Evolutionary conservation across 2,113 vertebrate genomes (phyloP), one percentile per base, ranked within the genome.

Genomic region (Sylvia atricapilla): DNA sequence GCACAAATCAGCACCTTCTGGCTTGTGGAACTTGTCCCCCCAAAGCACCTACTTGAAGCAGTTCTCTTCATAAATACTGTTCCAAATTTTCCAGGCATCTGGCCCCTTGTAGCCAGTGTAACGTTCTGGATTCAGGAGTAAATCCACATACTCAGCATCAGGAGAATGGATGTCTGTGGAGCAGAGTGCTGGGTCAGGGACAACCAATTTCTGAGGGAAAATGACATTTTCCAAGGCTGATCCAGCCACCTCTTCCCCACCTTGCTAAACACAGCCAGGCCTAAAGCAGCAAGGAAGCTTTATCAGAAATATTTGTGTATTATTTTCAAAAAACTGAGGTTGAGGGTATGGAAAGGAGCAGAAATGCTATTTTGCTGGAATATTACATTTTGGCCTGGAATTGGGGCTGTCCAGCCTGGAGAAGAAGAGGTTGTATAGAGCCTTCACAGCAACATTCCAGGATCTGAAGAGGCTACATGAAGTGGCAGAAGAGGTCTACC

Each of bases 61-160:
- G 87, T 98, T 98, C 91, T 98, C 98, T 84, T 98, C 98, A 3
- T 98, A 98, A 87, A 98, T 98, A 35, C 98, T 98, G 92, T 98
- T 98, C 98, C 98, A 98, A 39, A 98, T 98, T 46, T 97, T 98
- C 98, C 98, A 98, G 56, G 98, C 98, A 44, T 98, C 98, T 0
- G 97, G 96, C 2, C 98, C 98, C 90, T 98, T 98, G 95, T 98
- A 98, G 82, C 98, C 98, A 1, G 98, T 98, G 46, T 98, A 98
- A 15, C 98, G 98, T 31, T 98, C 98, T 1, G 98, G 98, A 24
- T 98, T 98, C 62, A 98, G 97, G 23, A 98, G 98, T 22, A 98
- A 85, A 91, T 98, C 98, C 30, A 98, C 98, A 0, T 98, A 98
- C 39, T 98, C 98, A 1, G 98, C 97, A 4, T 98, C 98, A 33